Percentiles rank a stretch among this genome's conserved stretches.
Evolutionary conservation across 2,113 vertebrate species (phyloP).

Genomic region (Micromys minutus): DNA sequence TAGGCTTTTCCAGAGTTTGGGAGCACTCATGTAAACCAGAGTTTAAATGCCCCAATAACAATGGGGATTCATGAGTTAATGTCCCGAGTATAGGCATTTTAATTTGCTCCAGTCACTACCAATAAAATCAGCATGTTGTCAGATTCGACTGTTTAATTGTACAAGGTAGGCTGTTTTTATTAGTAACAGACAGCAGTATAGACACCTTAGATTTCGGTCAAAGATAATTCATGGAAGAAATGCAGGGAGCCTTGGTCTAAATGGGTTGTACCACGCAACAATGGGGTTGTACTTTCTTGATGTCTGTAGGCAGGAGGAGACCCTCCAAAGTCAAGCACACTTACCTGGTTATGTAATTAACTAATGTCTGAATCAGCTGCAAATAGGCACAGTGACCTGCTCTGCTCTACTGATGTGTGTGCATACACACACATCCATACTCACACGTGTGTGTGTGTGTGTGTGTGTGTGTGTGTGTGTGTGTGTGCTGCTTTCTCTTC

Average conservation of each 20-base stretch:
- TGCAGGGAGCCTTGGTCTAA: neutral
- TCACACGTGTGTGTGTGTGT: too few relatives aligned
- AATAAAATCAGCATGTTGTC: slow-evolving; percentile 80
- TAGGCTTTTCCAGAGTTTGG: slow-evolving; percentile 62
- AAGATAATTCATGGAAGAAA: slow-evolving; percentile 56
- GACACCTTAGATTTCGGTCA: slow-evolving; percentile 75
- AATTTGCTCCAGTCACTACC: slow-evolving; percentile 82
- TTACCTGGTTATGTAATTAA: slow-evolving; percentile 73
- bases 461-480: neutral
- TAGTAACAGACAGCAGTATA: slow-evolving; percentile 74
- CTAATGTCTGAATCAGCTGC: slow-evolving; percentile 57
- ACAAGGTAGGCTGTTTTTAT: slow-evolving; percentile 80
- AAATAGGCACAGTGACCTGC: slow-evolving; percentile 49
- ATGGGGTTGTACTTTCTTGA: neutral
- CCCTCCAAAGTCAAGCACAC: slow-evolving; percentile 45
- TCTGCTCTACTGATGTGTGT: slow-evolving; percentile 2
- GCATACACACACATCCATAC: too few relatives aligned
- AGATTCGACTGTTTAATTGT: slow-evolving; percentile 75
- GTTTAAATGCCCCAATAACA: slow-evolving; percentile 72
- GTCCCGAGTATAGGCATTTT: slow-evolving; percentile 76
- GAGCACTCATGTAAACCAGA: slow-evolving; percentile 61
- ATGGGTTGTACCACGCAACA: slow-evolving; percentile 8
- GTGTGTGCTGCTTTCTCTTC: slow-evolving; percentile 53
- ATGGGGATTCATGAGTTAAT: slow-evolving; percentile 63
- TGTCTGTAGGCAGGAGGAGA: neutral